Percentiles rank a stretch among this genome's conserved stretches.
Evolutionary conservation across 23 tunicate genomes (phyloP).

Genomic region (Ascidia mentula): DNA sequence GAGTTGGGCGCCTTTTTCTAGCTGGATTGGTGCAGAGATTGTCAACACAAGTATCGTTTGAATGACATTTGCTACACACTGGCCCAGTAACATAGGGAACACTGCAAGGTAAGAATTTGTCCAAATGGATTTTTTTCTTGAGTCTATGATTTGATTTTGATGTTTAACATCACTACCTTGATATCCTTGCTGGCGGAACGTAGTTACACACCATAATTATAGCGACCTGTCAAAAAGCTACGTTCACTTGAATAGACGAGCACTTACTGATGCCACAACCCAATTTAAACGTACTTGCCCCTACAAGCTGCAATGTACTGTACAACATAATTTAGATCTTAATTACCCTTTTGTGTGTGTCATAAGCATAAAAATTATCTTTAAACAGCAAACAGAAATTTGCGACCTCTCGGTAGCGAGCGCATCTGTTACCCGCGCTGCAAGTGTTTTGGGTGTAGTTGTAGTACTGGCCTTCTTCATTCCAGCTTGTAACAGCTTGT

Average conservation of each 20-base stretch:
- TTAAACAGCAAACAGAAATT: too few relatives aligned
- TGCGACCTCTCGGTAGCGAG: constrained; percentile 46
- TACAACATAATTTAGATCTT: too few relatives aligned
- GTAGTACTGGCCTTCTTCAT: constrained; percentile 44
- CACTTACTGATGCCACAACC: constrained; percentile 42
- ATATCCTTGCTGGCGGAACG: too few relatives aligned
- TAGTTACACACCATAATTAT: constrained; percentile 27
- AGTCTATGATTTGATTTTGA: too few relatives aligned
- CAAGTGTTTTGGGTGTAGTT: constrained; percentile 31
- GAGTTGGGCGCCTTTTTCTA: constrained; percentile 7
- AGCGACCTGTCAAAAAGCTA: constrained; percentile 13
- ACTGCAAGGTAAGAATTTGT: too few relatives aligned
- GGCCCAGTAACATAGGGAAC: constrained; percentile 32
- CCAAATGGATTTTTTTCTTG: too few relatives aligned
- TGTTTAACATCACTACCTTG: too few relatives aligned
- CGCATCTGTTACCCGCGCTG: constrained; percentile 26
- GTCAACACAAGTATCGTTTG: constrained; percentile 18
- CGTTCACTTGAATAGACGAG: background rate
- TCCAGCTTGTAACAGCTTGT: constrained; percentile 44
- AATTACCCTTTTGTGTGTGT: too few relatives aligned
- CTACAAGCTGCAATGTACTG: constrained; percentile 18
- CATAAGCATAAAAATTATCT: too few relatives aligned
- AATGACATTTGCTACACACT: constrained; percentile 16
- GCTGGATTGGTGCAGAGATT: constrained; percentile 34
- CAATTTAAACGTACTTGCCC: constrained; percentile 34